Conservation (phyloP, 2,113 vertebrate species). For the Pseudorectes ferrugineus region DNA sequence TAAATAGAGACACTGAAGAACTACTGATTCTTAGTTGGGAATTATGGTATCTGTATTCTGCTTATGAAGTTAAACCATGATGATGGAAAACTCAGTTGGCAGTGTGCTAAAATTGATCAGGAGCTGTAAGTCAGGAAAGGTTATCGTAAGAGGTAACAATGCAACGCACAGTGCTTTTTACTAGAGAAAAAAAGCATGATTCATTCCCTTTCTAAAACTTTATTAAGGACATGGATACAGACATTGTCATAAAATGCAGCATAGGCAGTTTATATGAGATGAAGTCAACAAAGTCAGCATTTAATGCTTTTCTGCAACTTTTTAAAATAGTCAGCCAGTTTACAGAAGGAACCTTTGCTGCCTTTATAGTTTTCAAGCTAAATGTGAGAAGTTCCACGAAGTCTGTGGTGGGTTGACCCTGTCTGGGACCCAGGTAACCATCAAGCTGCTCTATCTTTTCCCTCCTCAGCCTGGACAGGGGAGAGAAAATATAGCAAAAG, state of each 20-base stretch:
- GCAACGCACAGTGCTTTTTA: neutral
- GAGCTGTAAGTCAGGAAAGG: neutral
- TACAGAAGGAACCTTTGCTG: neutral
- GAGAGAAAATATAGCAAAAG: neutral
- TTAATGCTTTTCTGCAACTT: neutral
- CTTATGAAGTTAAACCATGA: neutral
- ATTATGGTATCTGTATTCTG: neutral
- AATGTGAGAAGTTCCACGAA: neutral
- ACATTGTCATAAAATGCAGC: neutral
- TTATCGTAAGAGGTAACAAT: neutral
- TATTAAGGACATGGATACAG: neutral
- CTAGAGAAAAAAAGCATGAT: neutral
- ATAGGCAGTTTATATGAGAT: neutral
- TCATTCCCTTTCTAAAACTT: neutral
- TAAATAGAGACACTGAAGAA: neutral
- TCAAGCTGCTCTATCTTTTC: neutral
- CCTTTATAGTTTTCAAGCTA: neutral
- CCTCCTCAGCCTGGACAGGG: neutral
- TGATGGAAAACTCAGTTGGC: neutral
- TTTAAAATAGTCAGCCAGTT: neutral
- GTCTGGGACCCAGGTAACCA: neutral
- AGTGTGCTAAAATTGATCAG: neutral
- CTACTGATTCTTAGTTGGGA: neutral
- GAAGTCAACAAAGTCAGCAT: neutral
- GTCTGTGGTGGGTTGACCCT: neutral